phyloP scores from a whole-genome alignment of 2,797 vertebrate genomes.

The Karalla daura region DNA sequence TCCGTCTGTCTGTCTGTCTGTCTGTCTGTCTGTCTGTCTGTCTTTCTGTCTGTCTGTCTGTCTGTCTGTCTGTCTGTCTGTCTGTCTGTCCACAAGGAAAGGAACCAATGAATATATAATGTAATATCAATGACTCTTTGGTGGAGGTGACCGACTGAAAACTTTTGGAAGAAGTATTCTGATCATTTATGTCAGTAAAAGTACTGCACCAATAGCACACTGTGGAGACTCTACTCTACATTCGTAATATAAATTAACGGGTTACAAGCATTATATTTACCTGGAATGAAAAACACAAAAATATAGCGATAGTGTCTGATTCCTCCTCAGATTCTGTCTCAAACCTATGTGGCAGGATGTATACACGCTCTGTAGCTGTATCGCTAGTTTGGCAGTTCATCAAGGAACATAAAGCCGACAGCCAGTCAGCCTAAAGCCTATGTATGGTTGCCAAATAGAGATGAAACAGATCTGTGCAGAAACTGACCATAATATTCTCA shows the following conservation, averaged over 20 bases:
- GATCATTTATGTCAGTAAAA: neutral
- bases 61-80: conserved; percentile 51
- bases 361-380: too few species aligned
- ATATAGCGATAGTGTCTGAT: too few species aligned
- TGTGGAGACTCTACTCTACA: neutral
- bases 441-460: too few species aligned
- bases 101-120: conserved; percentile 48
- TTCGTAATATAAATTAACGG: too few species aligned
- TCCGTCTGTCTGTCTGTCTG: conserved; percentile 51
- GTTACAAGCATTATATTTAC: neutral
- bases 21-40: too few species aligned
- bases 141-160: conserved; percentile 24
- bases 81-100: conserved; percentile 50
- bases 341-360: too few species aligned
- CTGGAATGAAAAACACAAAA: neutral
- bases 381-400: too few species aligned
- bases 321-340: too few species aligned
- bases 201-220: neutral
- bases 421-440: too few species aligned
- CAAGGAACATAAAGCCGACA: too few species aligned
- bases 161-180: neutral
- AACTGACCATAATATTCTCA: too few species aligned
- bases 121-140: conserved; percentile 34
- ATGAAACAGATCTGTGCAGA: too few species aligned
- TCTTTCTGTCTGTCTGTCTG: conserved; percentile 52